Base-by-base conservation (phyloP, 1,140 invertebrate genomes). In the Adelges cooleyi region DNA sequence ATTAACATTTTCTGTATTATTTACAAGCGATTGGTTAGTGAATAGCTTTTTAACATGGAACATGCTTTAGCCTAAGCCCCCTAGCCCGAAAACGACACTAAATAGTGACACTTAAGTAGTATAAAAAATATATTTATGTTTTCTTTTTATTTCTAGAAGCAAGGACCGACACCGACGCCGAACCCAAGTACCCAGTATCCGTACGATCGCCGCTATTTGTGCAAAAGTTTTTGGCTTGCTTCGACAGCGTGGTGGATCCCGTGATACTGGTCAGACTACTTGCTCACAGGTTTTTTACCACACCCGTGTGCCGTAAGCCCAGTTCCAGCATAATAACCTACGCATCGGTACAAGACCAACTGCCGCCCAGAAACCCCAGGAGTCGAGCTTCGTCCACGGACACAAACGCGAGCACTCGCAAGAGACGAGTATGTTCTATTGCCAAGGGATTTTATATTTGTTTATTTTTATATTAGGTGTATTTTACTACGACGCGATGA, bases 211-310 rank as follows among this genome's bases (percentile, higher is more conserved):
- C 72, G 6, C 65, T 70, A 36, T 75, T 77, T 59, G 74, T 74
- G 3, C 72, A 73, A 46, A 72, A 68, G n/a, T 77, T 78, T 65
- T 69, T 79, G 44, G 71, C 75, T 3, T 77, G 75, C 59, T 76
- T 82, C 44, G 80, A 82, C 1, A 74, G 78, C 65, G 72, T 82
- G 15, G 74, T 83, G 27, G 80, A 80, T 69, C 82, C 82, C 0
- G 72, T 83, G 5, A 81, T 84, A 15, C 73, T 84, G 10, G 71
- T 84, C 13, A 73, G 82, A 10, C 74, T 84, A 4, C 73, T 84
- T 20, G 76, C 81, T 49, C 82, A 84, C 71, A 76, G 81, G 49
- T 73, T 84, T 18, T 79, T 79, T 2, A 77, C 75, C n/a, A 78
- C 77, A n/a, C 73, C 75, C 15, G 73, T 77, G 4, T 71, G 77